phyloP scores from a whole-genome alignment of 1,140 invertebrate species.

The Ceratosolen solmsi region DNA sequence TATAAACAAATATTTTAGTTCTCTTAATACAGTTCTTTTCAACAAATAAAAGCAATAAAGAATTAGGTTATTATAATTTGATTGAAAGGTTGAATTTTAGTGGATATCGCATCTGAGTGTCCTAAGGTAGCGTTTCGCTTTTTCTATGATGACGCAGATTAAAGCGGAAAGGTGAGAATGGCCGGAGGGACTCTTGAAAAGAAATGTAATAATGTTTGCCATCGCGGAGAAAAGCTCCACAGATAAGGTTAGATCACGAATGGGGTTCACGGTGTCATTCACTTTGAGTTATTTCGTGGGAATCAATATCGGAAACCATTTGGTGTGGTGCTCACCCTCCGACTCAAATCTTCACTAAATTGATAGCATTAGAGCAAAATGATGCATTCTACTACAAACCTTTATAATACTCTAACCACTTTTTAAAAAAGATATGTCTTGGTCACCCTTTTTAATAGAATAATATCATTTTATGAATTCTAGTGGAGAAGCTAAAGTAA shows the following conservation, averaged over 20 bases:
- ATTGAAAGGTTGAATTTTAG: conserved; percentile 26
- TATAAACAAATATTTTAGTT: too few species aligned
- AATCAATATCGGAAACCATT: conserved; percentile 58
- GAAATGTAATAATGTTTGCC: conserved; percentile 58
- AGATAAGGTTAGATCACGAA: conserved; percentile 47
- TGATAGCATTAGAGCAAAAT: conserved; percentile 48
- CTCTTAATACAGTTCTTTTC: too few species aligned
- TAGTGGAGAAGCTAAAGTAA: background rate
- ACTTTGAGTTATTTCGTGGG: conserved; percentile 56
- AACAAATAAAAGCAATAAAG: background rate
- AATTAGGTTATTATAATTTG: conserved; percentile 13
- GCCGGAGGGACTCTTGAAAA: conserved; percentile 38
- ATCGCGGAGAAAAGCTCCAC: conserved; percentile 14
- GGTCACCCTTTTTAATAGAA: background rate
- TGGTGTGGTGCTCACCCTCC: background rate
- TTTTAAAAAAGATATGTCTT: conserved; percentile 9
- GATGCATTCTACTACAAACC: background rate
- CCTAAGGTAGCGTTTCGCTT: background rate
- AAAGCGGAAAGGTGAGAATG: conserved; percentile 39
- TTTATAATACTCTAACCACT: background rate
- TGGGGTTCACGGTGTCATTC: conserved; percentile 46
- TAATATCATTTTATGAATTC: conserved; percentile 35
- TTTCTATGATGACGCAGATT: conserved; percentile 4
- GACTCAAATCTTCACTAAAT: conserved; percentile 53
- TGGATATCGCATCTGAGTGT: background rate